These are phyloP conservation scores for Melanogrammus aeglefinus DNA, from an alignment of 2,797 vertebrate genomes.

Conservation along the genomic window DNA sequence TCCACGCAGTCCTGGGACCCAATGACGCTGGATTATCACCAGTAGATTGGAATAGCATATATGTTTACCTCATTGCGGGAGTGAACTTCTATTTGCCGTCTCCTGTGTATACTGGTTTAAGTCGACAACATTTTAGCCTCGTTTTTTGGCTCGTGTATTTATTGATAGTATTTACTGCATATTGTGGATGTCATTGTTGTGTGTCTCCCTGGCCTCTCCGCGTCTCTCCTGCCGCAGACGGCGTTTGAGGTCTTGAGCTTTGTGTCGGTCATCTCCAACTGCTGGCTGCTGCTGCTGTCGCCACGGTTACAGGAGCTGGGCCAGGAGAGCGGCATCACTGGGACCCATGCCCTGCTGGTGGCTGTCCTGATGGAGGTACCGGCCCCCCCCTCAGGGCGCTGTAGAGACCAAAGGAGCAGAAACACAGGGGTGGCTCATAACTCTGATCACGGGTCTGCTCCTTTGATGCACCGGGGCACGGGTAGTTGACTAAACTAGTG, in stretches of 20 bases:
- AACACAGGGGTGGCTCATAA: background rate
- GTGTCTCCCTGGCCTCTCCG: background rate
- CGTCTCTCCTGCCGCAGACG: constrained; percentile 45
- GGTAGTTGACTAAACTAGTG: background rate
- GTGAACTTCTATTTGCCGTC: background rate
- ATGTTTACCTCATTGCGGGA: background rate
- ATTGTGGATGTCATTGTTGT: background rate
- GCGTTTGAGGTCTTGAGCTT: constrained; percentile 80
- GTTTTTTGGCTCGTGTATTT: no score
- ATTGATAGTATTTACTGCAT: no score
- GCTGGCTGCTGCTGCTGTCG: constrained; percentile 78
- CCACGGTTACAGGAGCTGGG: constrained; percentile 59
- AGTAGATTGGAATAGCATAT: background rate
- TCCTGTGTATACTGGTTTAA: background rate
- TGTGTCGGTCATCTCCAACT: constrained; percentile 79
- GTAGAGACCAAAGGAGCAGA: no score
- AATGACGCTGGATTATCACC: background rate
- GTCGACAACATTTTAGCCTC: no score
- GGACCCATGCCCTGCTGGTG: constrained; percentile 58
- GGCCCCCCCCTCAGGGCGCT: background rate
- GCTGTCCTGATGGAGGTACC: constrained; percentile 74
- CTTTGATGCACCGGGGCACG: background rate
- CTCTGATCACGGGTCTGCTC: background rate
- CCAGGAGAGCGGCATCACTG: constrained; percentile 58
- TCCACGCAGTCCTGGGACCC: background rate